phyloP scores from a whole-genome alignment of 2,113 vertebrate genomes.

The Empidonax alnorum region DNA sequence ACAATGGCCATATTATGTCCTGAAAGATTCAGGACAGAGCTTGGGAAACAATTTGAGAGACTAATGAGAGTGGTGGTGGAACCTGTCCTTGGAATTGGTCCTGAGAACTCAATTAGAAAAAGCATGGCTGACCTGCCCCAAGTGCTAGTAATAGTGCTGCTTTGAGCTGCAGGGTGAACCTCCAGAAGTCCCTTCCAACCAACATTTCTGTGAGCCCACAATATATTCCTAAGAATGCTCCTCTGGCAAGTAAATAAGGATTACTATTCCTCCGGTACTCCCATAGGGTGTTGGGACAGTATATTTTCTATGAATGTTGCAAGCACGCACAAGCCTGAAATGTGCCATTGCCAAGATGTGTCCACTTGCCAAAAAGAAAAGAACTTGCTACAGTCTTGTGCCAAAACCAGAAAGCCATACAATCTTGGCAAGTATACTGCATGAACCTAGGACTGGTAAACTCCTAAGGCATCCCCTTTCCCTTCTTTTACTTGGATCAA shows the following conservation, averaged over 20 bases:
- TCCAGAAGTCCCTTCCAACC: background rate
- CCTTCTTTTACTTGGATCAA: background rate
- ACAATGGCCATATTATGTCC: background rate
- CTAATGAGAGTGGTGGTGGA: background rate
- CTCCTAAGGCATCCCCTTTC: background rate
- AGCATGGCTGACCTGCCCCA: background rate
- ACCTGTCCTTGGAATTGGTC: background rate
- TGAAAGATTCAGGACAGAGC: background rate
- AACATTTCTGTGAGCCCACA: background rate
- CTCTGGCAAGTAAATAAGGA: background rate
- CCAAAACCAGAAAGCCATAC: background rate
- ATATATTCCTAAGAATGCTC: background rate
- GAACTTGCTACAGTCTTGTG: background rate
- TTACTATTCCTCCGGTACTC: background rate
- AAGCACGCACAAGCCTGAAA: constrained; percentile 2
- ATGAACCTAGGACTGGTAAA: background rate
- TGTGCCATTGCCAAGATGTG: background rate
- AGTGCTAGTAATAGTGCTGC: background rate
- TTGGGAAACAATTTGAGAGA: background rate
- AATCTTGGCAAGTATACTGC: background rate
- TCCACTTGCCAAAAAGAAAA: constrained; percentile 16
- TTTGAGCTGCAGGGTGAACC: background rate
- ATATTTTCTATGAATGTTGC: background rate
- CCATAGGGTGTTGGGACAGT: background rate
- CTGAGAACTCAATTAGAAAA: background rate